Evolutionary conservation across 2,888 invertebrate genomes (phyloP).

Genomic region (Sericinus montela): DNA sequence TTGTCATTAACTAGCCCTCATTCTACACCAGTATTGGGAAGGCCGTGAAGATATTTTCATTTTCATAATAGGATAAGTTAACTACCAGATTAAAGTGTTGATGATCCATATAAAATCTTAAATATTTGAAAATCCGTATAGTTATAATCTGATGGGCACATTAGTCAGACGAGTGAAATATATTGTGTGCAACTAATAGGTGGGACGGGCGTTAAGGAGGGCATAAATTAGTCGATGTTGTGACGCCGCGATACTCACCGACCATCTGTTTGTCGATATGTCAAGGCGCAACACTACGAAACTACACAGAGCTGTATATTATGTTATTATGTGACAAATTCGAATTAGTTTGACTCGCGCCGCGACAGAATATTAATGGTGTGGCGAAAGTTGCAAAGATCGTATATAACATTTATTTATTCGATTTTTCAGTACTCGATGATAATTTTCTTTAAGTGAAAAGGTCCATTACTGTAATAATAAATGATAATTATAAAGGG

Average conservation of each 20-base stretch:
- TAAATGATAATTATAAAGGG: no score
- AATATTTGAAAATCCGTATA: constrained; percentile 11
- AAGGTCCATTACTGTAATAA: no score
- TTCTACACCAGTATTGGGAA: no score
- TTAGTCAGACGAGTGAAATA: constrained; percentile 58
- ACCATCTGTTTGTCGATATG: constrained; percentile 78
- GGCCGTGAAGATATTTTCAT: no score
- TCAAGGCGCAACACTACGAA: constrained; percentile 57
- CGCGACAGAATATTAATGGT: constrained; percentile 2
- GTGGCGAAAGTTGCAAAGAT: not conserved
- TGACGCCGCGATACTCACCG: constrained; percentile 60
- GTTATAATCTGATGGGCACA: constrained; percentile 40
- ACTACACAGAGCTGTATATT: constrained; percentile 43
- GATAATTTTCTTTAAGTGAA: no score
- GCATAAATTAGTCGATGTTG: constrained; percentile 76
- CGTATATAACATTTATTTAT: not conserved
- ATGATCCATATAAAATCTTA: no score
- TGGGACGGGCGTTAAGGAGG: constrained; percentile 74
- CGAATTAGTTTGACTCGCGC: constrained; percentile 7
- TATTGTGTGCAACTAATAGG: constrained; percentile 75
- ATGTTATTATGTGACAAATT: constrained; percentile 18
- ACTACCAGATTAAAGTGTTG: no score
- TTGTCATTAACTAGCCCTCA: no score
- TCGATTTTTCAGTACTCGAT: not conserved
- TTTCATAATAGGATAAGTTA: no score